Base-by-base conservation (phyloP, 2,113 vertebrate genomes). In the Neotoma lepida region DNA sequence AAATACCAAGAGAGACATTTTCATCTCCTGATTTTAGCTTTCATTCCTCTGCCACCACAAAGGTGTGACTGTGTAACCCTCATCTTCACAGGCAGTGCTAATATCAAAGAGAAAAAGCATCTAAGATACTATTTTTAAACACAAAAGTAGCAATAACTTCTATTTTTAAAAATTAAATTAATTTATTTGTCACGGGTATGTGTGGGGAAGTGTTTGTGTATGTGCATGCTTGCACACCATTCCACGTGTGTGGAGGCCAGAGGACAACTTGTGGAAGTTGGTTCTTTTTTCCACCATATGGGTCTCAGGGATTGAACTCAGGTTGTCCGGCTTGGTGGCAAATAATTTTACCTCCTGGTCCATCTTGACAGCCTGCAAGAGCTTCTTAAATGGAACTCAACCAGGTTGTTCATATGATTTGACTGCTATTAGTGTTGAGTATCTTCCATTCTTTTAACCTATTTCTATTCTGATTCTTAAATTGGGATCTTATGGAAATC, bases 1-100 rank as follows among this genome's bases (percentile, higher is more conserved):
- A 96, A 92, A 22, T 2, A 87, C 13, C 28, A 66, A 94, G 64
- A 35, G 58, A n/a, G 89, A 91, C 10, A 94, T 94, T 96, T 94
- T 89, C 24, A 86, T 91, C 39, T 80, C 71, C 6, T 49, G n/a
- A 94, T 80, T 95, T 74, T 49, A 89, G 35, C 49, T 94, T 78
- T 15, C 14, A 33, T 86, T 96, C 30, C 56, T 84, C 10, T 44
- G 9, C 71, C 33, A n/a, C 78, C 24, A 73, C 17, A 85, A 61
- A 63, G 30, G 13, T 9, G 18, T 56, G 1, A 94, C 94, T 96
- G 39, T 87, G 26, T 94, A 7, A 56, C 49, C 64, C 41, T 35
- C 6, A 56, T 94, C 95, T 93, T 74, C 46, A 44, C 92, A 63
- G 76, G 26, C 81, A 28, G 22, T 94, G 61, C 22, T 63, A 84